phyloP scores from a whole-genome alignment of 2,888 invertebrate species.

The Ophioninae sp. region DNA sequence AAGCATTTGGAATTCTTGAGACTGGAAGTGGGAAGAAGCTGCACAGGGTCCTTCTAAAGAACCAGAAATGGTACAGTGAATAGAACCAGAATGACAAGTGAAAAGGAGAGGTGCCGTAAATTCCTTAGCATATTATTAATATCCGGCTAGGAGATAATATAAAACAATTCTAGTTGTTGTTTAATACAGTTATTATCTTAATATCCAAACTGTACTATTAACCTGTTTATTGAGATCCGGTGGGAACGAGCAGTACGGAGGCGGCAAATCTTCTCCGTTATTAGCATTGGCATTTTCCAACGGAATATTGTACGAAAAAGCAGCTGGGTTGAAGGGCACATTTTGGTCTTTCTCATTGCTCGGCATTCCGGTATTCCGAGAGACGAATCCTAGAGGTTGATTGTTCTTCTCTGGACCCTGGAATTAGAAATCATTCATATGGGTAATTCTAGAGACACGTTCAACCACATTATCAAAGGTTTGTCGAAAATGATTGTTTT shows the following conservation, averaged over 20 bases:
- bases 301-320: constrained; percentile 87
- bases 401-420: constrained; percentile 67
- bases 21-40: not conserved
- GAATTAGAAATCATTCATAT: constrained; percentile 37
- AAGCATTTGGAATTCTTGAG: not conserved
- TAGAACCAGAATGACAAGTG: too few relatives aligned
- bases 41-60: too few relatives aligned
- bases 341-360: constrained; percentile 73
- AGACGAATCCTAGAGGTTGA: constrained; percentile 74
- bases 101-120: too few relatives aligned
- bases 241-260: constrained; percentile 87
- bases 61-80: too few relatives aligned
- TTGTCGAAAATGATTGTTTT: not conserved
- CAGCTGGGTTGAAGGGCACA: constrained; percentile 75
- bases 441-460: not conserved
- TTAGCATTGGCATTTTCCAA: constrained; percentile 80
- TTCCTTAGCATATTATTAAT: too few relatives aligned
- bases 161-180: not conserved
- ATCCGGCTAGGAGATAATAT: not conserved
- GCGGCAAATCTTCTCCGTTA: constrained; percentile 86
- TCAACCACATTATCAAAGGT: not conserved
- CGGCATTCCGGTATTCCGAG: constrained; percentile 66
- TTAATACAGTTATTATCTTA: not conserved
- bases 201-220: constrained; percentile 66
- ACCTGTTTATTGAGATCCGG: constrained; percentile 89